These are phyloP conservation scores for Pandemis corylana DNA, from an alignment of 2,888 invertebrate genomes.

Conservation along the genomic window DNA sequence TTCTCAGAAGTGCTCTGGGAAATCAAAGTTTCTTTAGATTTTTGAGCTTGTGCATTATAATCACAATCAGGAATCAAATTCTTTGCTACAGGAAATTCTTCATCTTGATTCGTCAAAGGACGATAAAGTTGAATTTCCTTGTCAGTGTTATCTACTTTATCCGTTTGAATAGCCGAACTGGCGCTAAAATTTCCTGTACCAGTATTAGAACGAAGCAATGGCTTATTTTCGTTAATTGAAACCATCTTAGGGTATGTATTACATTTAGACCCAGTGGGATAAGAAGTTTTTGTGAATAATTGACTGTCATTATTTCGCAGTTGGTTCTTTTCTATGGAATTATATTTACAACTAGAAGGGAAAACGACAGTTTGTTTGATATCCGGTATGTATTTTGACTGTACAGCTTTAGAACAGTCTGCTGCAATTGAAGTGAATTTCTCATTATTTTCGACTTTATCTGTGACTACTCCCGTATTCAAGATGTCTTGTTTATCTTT, in stretches of 20 bases:
- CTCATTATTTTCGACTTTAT: slow-evolving; percentile 51
- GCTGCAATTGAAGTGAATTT: slow-evolving; percentile 61
- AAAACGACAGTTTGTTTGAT: not conserved
- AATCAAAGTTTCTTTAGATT: not conserved
- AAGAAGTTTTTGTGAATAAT: slow-evolving; percentile 39
- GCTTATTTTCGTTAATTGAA: slow-evolving; percentile 53
- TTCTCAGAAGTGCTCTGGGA: slow-evolving; percentile 12
- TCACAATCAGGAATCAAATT: not conserved
- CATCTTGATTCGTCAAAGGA: not conserved
- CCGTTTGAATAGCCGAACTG: slow-evolving; percentile 34
- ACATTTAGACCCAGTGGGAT: slow-evolving; percentile 45
- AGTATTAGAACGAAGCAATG: slow-evolving; percentile 62
- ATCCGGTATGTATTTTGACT: slow-evolving; percentile 49
- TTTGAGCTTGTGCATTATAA: not conserved
- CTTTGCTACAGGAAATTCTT: not conserved
- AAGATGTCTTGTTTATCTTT: slow-evolving; percentile 38
- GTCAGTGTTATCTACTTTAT: slow-evolving; percentile 33
- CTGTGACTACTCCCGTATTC: slow-evolving; percentile 55
- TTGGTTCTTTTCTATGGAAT: not conserved
- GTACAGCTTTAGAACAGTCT: slow-evolving; percentile 67
- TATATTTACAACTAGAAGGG: not conserved
- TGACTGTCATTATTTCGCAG: not conserved
- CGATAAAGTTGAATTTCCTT: slow-evolving; percentile 39
- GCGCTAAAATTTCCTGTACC: slow-evolving; percentile 55
- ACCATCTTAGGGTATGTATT: slow-evolving; percentile 64